Evolutionary conservation across 1,140 invertebrate species (phyloP).

Genomic region (Argopecten irradians): DNA sequence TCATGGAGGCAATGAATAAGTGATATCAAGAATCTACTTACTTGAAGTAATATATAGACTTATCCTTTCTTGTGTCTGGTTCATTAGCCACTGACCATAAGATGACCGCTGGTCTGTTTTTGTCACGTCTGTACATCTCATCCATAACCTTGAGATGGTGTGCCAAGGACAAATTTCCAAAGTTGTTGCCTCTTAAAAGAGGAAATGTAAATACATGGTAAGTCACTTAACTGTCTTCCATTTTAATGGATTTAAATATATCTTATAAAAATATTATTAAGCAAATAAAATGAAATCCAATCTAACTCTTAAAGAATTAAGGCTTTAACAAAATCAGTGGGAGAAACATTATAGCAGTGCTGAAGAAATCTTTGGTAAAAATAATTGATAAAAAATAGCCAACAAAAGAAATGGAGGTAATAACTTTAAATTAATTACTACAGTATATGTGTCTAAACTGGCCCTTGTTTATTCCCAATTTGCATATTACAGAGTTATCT

Average conservation of each 20-base stretch:
- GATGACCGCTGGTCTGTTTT: slow-evolving; percentile 95
- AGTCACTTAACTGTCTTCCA: neutral
- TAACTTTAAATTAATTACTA: too few species aligned
- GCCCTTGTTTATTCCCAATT: too few species aligned
- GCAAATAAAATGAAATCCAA: too few species aligned
- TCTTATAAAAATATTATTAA: neutral
- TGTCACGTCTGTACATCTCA: slow-evolving; percentile 91
- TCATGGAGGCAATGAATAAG: neutral
- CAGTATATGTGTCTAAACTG: too few species aligned
- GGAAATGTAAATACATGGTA: neutral
- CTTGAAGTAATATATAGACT: slow-evolving; percentile 91
- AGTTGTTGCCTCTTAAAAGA: slow-evolving; percentile 74
- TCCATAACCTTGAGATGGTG: slow-evolving; percentile 90
- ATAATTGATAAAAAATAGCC: too few species aligned
- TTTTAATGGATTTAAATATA: neutral
- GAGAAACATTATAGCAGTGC: too few species aligned
- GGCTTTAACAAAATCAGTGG: too few species aligned
- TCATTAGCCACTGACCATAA: slow-evolving; percentile 99
- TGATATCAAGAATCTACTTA: slow-evolving; percentile 74
- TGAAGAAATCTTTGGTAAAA: too few species aligned
- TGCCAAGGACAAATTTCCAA: slow-evolving; percentile 81
- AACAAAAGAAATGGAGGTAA: too few species aligned
- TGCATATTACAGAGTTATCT: too few species aligned
- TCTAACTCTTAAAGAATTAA: too few species aligned
- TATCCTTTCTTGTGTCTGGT: slow-evolving; percentile 83